phyloP scores from a whole-genome alignment of 2,797 vertebrate genomes.

The Acanthopagrus latus region DNA sequence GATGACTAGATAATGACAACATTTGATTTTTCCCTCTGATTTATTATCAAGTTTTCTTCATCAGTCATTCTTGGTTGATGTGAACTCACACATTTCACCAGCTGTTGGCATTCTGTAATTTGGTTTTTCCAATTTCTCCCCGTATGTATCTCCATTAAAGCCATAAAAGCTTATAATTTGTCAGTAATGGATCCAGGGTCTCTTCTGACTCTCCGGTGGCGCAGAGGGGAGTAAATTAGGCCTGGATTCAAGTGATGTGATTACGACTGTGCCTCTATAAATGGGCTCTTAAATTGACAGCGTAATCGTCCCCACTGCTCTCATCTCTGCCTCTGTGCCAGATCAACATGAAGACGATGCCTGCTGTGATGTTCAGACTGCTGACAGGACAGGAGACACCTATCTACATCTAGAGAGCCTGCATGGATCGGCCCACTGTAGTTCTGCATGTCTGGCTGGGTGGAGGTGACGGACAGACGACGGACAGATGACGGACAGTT shows the following conservation, averaged over 20 bases:
- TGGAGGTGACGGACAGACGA: slow-evolving; percentile 33
- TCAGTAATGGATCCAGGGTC: slow-evolving; percentile 23
- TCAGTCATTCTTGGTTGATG: background rate
- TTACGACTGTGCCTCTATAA: slow-evolving; percentile 22
- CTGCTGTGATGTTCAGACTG: slow-evolving; percentile 97
- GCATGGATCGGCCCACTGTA: slow-evolving; percentile 61
- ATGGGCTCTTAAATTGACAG: slow-evolving; percentile 27
- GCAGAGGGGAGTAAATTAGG: slow-evolving; percentile 36
- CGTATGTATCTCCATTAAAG: slow-evolving; percentile 22
- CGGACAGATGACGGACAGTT: slow-evolving; percentile 39
- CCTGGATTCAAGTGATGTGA: slow-evolving; percentile 27
- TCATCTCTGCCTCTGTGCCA: slow-evolving; percentile 63
- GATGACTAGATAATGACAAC: too few relatives aligned
- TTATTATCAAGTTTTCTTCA: background rate
- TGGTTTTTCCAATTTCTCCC: background rate
- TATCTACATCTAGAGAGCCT: slow-evolving; percentile 90
- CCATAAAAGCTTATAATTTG: slow-evolving; percentile 26
- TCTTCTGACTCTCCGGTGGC: slow-evolving; percentile 16
- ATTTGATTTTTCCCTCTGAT: too few relatives aligned
- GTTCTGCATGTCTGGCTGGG: slow-evolving; percentile 65
- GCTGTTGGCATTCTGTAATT: background rate
- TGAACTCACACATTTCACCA: background rate
- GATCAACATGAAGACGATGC: slow-evolving; percentile 90
- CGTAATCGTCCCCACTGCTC: slow-evolving; percentile 15
- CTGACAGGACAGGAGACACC: slow-evolving; percentile 98